These are phyloP conservation scores for Coleophora deauratella DNA, from an alignment of 2,888 invertebrate species.

Conservation along the genomic window DNA sequence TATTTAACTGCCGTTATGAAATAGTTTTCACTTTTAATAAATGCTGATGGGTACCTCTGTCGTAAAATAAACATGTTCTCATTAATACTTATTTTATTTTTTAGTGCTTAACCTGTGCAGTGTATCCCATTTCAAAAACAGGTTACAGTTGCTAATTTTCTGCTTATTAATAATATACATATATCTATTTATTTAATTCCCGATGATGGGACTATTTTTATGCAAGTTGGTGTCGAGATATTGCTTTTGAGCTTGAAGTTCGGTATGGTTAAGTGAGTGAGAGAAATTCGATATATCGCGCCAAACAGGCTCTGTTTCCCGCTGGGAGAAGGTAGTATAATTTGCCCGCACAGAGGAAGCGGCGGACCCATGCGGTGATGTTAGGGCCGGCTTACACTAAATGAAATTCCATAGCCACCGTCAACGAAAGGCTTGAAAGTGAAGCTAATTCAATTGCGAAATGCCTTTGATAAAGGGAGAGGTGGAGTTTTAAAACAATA, in stretches of 20 bases:
- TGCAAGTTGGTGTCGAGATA: too few relatives aligned
- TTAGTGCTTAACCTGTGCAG: too few relatives aligned
- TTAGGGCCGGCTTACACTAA: slow-evolving; percentile 24
- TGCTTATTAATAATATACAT: too few relatives aligned
- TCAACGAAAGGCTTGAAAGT: slow-evolving; percentile 12
- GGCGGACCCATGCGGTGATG: slow-evolving; percentile 17
- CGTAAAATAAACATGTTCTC: too few relatives aligned
- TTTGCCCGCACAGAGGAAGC: slow-evolving; percentile 37
- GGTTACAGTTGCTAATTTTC: too few relatives aligned
- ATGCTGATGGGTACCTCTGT: too few relatives aligned
- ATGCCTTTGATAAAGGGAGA: slow-evolving; percentile 15
- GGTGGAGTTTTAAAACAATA: not conserved
- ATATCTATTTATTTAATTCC: too few relatives aligned
- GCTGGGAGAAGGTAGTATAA: slow-evolving; percentile 53
- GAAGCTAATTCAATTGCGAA: slow-evolving; percentile 16
- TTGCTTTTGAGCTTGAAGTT: slow-evolving; percentile 11
- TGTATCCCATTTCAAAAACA: too few relatives aligned
- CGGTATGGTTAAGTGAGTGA: slow-evolving; percentile 40
- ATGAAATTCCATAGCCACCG: slow-evolving; percentile 23
- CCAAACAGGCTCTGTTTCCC: slow-evolving; percentile 38
- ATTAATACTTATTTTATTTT: too few relatives aligned
- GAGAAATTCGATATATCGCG: slow-evolving; percentile 50
- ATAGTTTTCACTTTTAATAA: too few relatives aligned
- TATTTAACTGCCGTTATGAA: too few relatives aligned
- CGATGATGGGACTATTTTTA: too few relatives aligned